Evolutionary conservation across 2,888 invertebrate species (phyloP).

Genomic region (Macrostomum cliftonense): DNA sequence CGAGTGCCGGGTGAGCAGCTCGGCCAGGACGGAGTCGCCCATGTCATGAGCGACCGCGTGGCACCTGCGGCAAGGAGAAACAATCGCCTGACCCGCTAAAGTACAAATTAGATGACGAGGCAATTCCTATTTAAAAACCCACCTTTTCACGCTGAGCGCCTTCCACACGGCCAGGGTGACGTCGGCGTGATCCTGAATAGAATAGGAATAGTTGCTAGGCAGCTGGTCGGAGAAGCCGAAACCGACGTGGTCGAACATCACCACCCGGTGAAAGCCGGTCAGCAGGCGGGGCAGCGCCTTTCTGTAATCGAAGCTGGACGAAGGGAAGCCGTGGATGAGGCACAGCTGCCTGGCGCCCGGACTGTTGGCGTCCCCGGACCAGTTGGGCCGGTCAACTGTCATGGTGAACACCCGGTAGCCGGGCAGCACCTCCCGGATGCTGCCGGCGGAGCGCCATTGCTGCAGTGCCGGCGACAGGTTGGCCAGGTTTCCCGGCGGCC

Average conservation of each 20-base stretch:
- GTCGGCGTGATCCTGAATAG: slow-evolving; percentile 2
- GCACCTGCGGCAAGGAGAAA: too few relatives aligned
- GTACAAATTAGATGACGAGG: too few relatives aligned
- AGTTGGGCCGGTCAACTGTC: too few relatives aligned
- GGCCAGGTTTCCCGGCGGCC: too few relatives aligned
- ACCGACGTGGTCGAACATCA: slow-evolving; percentile 4
- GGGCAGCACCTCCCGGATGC: too few relatives aligned
- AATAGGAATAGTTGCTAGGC: neutral
- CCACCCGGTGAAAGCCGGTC: neutral
- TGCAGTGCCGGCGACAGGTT: too few relatives aligned
- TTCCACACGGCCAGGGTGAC: slow-evolving; percentile 1
- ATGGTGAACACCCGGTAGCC: too few relatives aligned
- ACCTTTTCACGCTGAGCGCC: neutral
- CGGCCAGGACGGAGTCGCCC: slow-evolving; percentile 5
- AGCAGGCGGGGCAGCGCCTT: neutral
- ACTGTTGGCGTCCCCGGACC: too few relatives aligned
- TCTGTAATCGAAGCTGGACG: slow-evolving; percentile 3
- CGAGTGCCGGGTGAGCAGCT: slow-evolving; percentile 1
- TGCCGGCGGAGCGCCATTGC: too few relatives aligned
- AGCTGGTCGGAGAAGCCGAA: slow-evolving; percentile 4
- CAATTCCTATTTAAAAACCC: too few relatives aligned
- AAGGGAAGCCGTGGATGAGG: slow-evolving; percentile 5
- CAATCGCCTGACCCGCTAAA: too few relatives aligned
- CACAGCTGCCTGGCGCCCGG: too few relatives aligned
- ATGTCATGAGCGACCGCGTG: slow-evolving; percentile 4